Percentiles rank a stretch among this genome's conserved stretches.
Evolutionary conservation across 2,113 vertebrate species (phyloP).

Genomic region (Crypturellus undulatus): DNA sequence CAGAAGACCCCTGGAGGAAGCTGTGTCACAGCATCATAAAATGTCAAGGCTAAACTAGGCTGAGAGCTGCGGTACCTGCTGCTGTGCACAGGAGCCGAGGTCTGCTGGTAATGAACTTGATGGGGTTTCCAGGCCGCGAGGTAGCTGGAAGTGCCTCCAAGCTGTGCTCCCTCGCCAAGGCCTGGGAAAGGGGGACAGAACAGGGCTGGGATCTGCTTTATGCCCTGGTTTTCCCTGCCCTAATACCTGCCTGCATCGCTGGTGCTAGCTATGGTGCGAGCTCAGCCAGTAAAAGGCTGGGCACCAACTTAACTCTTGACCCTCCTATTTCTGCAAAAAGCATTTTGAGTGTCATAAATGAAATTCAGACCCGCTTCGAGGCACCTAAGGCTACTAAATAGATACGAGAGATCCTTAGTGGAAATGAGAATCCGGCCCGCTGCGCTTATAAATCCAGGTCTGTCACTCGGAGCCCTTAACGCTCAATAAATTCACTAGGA

Average conservation of each 20-base stretch:
- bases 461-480: neutral
- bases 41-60: neutral
- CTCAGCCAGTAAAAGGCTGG: accelerated
- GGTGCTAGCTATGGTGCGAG: neutral
- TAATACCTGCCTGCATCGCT: accelerated
- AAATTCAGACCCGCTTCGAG: neutral
- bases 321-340: neutral
- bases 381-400: neutral
- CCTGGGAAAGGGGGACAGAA: accelerated
- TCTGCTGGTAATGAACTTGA: neutral
- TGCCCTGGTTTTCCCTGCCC: neutral
- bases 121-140: neutral
- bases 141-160: neutral
- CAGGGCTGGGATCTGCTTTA: neutral
- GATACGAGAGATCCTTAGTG: neutral
- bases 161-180: neutral
- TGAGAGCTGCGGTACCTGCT: neutral
- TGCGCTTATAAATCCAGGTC: neutral
- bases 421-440: neutral
- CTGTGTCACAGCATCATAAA: neutral
- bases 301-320: accelerated
- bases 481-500: neutral
- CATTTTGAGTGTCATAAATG: neutral
- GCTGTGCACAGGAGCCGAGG: accelerated
- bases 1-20: neutral